Evolutionary conservation across 2,797 vertebrate species (phyloP).

Genomic region (Okamejei kenojei): DNA sequence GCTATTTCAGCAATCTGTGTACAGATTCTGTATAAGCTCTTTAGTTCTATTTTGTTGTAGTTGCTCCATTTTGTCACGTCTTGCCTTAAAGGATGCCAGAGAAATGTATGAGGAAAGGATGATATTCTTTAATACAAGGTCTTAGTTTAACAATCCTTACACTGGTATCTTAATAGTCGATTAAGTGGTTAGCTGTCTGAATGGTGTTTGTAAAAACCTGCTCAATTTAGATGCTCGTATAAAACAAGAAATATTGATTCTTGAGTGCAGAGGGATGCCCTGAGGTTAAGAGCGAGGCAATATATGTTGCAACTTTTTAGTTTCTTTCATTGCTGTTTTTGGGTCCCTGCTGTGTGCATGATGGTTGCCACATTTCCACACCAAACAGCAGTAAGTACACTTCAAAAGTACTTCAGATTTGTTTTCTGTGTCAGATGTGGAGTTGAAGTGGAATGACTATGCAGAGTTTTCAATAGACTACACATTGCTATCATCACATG

Average conservation of each 20-base stretch:
- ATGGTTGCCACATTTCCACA: background rate
- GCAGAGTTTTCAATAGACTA: background rate
- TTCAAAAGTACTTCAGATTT: slow-evolving; percentile 1
- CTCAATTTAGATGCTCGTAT: background rate
- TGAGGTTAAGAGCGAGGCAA: background rate
- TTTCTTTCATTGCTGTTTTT: background rate
- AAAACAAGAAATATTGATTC: background rate
- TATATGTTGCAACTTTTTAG: background rate
- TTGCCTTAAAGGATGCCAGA: background rate
- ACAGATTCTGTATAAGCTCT: too few relatives aligned
- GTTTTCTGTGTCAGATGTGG: background rate
- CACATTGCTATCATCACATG: background rate
- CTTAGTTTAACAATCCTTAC: background rate
- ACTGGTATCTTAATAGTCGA: background rate
- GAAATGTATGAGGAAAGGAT: too few relatives aligned
- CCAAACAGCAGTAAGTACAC: background rate
- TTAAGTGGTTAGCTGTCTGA: background rate
- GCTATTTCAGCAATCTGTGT: background rate
- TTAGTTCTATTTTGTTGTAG: background rate
- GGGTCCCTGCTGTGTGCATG: background rate
- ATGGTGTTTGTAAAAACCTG: background rate
- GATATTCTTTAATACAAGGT: too few relatives aligned
- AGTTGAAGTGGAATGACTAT: background rate
- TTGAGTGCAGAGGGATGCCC: background rate
- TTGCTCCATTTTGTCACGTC: background rate